phyloP scores from a whole-genome alignment of 1,140 invertebrate genomes.

The Eciton burchellii region DNA sequence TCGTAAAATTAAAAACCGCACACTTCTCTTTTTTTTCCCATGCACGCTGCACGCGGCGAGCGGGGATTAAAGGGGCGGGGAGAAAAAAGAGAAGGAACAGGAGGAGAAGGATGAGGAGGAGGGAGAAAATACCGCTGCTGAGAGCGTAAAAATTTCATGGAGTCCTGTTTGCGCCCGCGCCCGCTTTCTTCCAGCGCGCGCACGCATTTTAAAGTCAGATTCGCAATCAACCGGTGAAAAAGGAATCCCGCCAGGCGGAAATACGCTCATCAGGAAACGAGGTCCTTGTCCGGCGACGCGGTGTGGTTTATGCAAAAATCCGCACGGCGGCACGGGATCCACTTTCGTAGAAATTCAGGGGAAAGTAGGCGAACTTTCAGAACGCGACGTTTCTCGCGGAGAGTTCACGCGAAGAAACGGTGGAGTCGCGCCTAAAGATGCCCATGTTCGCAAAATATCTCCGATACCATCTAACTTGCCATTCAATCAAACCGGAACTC shows the following conservation, averaged over 20 bases:
- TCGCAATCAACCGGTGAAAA: slow-evolving; percentile 35
- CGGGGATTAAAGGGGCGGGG: slow-evolving; percentile 11
- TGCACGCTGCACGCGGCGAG: slow-evolving; percentile 6
- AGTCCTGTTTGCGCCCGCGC: slow-evolving; percentile 43
- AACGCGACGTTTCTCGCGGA: neutral
- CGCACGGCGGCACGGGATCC: neutral
- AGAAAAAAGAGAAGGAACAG: neutral
- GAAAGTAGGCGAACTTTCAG: slow-evolving; percentile 18
- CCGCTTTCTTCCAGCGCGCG: slow-evolving; percentile 12
- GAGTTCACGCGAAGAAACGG: neutral
- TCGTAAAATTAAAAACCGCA: slow-evolving; percentile 50
- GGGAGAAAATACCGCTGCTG: neutral
- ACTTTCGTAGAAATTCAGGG: slow-evolving; percentile 31
- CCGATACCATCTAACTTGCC: neutral
- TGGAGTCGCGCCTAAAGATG: neutral
- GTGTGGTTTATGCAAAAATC: slow-evolving; percentile 45
- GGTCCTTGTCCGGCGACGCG: neutral
- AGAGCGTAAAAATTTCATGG: slow-evolving; percentile 39
- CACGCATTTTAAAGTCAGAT: slow-evolving; percentile 57
- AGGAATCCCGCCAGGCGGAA: slow-evolving; percentile 25
- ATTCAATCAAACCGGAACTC: neutral
- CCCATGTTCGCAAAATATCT: slow-evolving; percentile 13
- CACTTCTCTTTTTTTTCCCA: slow-evolving; percentile 17
- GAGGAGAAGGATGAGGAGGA: neutral
- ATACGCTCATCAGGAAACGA: slow-evolving; percentile 46